phyloP scores from a whole-genome alignment of 2,797 vertebrate species.

The Danio aesculapii region DNA sequence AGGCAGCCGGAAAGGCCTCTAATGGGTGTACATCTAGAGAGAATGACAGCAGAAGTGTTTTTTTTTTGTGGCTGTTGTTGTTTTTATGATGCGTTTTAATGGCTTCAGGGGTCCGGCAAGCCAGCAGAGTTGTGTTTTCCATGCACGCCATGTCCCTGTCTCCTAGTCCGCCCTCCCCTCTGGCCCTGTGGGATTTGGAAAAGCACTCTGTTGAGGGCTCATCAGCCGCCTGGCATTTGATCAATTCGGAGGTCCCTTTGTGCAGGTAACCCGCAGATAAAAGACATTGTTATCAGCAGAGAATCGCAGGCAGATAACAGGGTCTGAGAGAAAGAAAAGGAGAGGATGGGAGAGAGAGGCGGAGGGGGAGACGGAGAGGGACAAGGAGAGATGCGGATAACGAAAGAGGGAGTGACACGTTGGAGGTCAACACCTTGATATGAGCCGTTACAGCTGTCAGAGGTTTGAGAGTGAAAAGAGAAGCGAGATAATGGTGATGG shows the following conservation, averaged over 20 bases:
- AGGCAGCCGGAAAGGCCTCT: constrained; percentile 14
- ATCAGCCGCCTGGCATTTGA: constrained; percentile 82
- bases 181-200: constrained; percentile 65
- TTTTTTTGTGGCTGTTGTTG: background rate
- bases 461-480: constrained; percentile 53
- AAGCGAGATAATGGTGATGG: constrained; percentile 47
- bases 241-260: constrained; percentile 81
- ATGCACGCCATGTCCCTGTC: constrained; percentile 42
- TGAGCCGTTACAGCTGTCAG: constrained; percentile 80
- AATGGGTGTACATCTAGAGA: constrained; percentile 33
- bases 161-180: constrained; percentile 59
- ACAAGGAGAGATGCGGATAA: constrained; percentile 63
- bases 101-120: constrained; percentile 31
- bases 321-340: constrained; percentile 56
- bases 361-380: constrained; percentile 47
- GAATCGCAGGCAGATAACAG: constrained; percentile 75
- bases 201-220: constrained; percentile 79
- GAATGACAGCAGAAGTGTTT: background rate
- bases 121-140: constrained; percentile 62
- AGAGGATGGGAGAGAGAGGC: constrained; percentile 38
- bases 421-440: constrained; percentile 76
- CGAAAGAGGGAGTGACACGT: constrained; percentile 61
- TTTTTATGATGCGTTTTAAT: constrained; percentile 44
- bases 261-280: constrained; percentile 82
- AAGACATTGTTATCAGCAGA: constrained; percentile 81